Evolutionary conservation across 2,888 invertebrate species (phyloP).

Genomic region (Phalera bucephala): DNA sequence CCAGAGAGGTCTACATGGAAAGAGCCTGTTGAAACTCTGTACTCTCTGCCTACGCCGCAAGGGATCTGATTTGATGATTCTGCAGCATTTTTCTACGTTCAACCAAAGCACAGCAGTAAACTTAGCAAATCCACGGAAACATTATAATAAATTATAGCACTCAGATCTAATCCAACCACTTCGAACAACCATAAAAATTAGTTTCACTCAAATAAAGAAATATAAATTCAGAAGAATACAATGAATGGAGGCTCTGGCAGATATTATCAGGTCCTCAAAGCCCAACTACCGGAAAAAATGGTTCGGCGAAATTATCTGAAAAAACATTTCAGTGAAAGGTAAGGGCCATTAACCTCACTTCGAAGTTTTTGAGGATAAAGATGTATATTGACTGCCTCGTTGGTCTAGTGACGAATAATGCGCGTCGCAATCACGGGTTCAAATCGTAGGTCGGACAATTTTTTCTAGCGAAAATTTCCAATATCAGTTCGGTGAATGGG

Average conservation of each 20-base stretch:
- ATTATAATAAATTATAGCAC: background rate
- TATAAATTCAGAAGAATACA: background rate
- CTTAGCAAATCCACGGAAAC: background rate
- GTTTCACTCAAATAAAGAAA: background rate
- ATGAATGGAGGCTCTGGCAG: background rate
- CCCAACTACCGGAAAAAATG: background rate
- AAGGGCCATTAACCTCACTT: conserved; percentile 1
- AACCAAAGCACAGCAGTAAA: background rate
- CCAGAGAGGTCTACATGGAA: no score
- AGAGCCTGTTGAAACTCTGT: no score
- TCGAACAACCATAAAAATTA: conserved; percentile 1
- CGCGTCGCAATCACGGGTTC: no score
- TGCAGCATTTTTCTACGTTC: no score
- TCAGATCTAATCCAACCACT: no score
- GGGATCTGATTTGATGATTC: no score
- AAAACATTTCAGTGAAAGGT: conserved; percentile 1
- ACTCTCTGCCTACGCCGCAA: no score
- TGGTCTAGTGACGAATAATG: no score
- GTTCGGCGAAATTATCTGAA: conserved; percentile 1
- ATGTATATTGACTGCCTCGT: no score
- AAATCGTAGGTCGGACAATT: no score
- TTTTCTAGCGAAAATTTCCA: no score
- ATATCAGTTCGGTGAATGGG: no score
- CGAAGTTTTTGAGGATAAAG: background rate
- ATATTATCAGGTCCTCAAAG: conserved; percentile 1